A percentile compares a stretch with the other conserved stretches of the same genome.
These are phyloP conservation scores for Lacerta bilineata DNA, from an alignment of 2,797 vertebrate genomes.

Conservation along the genomic window DNA sequence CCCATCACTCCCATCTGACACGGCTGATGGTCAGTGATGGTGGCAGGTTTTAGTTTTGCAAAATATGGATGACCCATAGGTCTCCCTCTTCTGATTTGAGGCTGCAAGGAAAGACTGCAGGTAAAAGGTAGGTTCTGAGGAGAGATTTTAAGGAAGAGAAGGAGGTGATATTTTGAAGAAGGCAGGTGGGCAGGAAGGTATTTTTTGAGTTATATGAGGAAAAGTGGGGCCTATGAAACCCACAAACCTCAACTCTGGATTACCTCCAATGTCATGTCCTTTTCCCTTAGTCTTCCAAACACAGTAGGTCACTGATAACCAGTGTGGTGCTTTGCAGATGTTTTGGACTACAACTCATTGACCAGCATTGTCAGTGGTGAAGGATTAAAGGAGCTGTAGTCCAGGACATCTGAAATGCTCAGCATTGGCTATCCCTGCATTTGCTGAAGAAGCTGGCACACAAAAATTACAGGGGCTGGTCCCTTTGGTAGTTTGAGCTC, in stretches of 20 bases:
- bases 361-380: no score
- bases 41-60: no score
- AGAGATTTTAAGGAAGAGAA: background rate
- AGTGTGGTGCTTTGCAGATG: no score
- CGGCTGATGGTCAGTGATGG: no score
- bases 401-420: no score
- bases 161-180: background rate
- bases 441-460: background rate
- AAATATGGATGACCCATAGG: no score
- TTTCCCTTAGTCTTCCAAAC: background rate
- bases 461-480: background rate
- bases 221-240: background rate
- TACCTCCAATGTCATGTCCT: background rate
- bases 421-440: no score
- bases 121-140: background rate
- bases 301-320: no score
- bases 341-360: no score
- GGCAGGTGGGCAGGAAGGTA: background rate
- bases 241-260: background rate
- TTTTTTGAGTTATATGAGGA: background rate
- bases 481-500: background rate
- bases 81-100: no score
- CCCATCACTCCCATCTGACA: no score
- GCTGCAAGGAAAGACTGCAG: background rate
- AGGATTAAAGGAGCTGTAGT: no score